These are phyloP conservation scores for Eueides isabella DNA, from an alignment of 1,140 invertebrate genomes.

Conservation along the genomic window DNA sequence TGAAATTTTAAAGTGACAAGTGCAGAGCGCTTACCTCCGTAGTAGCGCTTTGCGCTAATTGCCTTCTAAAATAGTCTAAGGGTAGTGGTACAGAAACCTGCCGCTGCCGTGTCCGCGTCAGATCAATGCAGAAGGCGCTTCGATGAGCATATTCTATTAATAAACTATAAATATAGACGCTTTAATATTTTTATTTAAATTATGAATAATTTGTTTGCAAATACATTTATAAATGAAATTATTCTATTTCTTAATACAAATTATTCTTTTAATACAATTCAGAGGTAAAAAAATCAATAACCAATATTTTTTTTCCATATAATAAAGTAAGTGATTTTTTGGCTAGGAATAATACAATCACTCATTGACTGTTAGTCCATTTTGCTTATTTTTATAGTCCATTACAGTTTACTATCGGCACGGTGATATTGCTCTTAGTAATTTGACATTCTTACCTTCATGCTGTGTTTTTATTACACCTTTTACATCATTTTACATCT, in stretches of 20 bases:
- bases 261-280: no score
- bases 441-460: neutral
- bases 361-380: neutral
- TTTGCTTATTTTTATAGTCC: neutral
- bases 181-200: neutral
- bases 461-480: neutral
- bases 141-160: constrained; percentile 53
- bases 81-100: constrained; percentile 27
- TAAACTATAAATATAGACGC: constrained; percentile 33
- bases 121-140: constrained; percentile 47
- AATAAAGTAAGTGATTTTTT: neutral
- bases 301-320: no score
- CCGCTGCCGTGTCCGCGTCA: constrained; percentile 33
- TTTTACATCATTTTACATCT: neutral
- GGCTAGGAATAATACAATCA: neutral
- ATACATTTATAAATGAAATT: neutral
- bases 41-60: constrained; percentile 22
- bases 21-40: constrained; percentile 14
- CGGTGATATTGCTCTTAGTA: neutral
- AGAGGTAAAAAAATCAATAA: no score
- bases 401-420: constrained; percentile 1
- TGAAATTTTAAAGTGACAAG: constrained; percentile 19
- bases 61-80: constrained; percentile 30
- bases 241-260: neutral
- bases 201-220: neutral